Conservation (phyloP, 2,797 vertebrate genomes). For the Setipinna tenuifilis region DNA sequence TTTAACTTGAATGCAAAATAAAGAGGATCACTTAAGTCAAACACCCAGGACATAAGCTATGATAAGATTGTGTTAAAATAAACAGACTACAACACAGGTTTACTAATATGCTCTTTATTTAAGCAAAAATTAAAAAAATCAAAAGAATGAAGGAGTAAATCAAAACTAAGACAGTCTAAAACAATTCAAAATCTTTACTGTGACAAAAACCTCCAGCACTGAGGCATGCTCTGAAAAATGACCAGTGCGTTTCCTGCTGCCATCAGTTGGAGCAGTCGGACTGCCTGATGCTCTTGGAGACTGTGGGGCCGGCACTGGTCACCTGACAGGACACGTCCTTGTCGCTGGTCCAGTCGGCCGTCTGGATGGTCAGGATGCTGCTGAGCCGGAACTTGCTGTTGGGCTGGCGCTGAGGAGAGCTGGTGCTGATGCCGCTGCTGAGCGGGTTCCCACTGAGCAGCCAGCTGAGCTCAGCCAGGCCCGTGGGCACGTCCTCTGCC, state of each 20-base stretch:
- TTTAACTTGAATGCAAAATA: neutral
- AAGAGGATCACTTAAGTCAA: neutral
- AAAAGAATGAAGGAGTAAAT: neutral
- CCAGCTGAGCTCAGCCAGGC: constrained; percentile 66
- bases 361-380: constrained; percentile 63
- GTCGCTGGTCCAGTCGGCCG: constrained; percentile 57
- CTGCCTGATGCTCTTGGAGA: constrained; percentile 57
- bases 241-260: neutral
- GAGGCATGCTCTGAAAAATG: neutral
- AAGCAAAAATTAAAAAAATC: neutral
- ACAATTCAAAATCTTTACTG: neutral
- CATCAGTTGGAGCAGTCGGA: constrained; percentile 50
- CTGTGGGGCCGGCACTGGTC: constrained; percentile 56
- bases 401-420: constrained; percentile 55
- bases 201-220: neutral
- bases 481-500: constrained; percentile 56
- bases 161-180: neutral
- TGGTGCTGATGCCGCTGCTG: constrained; percentile 59
- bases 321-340: constrained; percentile 58
- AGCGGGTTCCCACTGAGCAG: constrained; percentile 58
- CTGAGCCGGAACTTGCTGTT: constrained; percentile 67
- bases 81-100: neutral
- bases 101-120: constrained; percentile 4
- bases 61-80: neutral
- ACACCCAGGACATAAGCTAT: neutral